Base-by-base conservation (phyloP, 2,888 invertebrate genomes). In the Uropetala carovei region DNA sequence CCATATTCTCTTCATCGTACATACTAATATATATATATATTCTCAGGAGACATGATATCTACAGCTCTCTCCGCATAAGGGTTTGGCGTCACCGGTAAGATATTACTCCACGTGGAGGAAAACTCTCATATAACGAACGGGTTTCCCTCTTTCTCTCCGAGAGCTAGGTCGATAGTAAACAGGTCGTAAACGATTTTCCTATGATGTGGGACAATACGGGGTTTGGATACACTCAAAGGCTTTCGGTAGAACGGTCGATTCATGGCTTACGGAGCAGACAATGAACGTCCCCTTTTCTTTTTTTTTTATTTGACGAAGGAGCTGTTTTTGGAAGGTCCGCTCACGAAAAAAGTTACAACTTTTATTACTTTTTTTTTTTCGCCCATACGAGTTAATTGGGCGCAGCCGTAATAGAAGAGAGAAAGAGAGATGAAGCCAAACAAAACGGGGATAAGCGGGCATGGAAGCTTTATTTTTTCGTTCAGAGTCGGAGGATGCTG, bases 311-410 rank as follows among this genome's bases (percentile, higher is more conserved):
- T 56, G 59, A 86, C 59, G 22, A 56, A 59, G 22, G 86, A 59
- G 30, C 59, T 57, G n/a, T 57, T 30, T 16, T 27, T 22, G 22
- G 60, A 27, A 27, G 60, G 27, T 16, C 85, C 59, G 86, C 30
- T 14, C 30, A 27, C 75, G 75, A 75, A 27, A 75, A 75, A 27
- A 59, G n/a, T n/a, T n/a, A n/a, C n/a, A n/a, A n/a, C n/a, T n/a
- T n/a, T 60, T 27, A 59, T 57, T 18, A 22, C 60, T 30, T 59
- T 86, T 59, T 22, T 86, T 60, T 75, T 60, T 59, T 86, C 59
- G 27, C 22, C 58, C 86, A 11, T 86, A 59, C 58, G 86, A 86
- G 86, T 86, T 86, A 86, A 86, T 86, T 86, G 86, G 86, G 86
- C 59, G 86, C 30, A 86, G 22, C 59, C 59, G 59, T 86, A 13